A percentile compares a stretch with the other conserved stretches of the same genome.
phyloP scores from a whole-genome alignment of 2,888 invertebrate species.

The Fragum whitleyi region DNA sequence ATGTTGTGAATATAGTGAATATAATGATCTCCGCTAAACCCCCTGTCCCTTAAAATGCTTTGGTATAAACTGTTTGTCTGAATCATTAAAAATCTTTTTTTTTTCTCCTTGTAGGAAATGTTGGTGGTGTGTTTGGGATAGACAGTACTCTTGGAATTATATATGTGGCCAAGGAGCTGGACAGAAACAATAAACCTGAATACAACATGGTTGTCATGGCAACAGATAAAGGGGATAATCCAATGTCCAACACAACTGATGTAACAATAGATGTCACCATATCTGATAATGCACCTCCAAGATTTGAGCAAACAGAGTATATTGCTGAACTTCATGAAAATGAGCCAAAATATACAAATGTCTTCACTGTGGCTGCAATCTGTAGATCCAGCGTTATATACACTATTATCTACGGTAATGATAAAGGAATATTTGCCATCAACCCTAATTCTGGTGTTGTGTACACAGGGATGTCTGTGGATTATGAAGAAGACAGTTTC shows the following conservation, averaged over 20 bases:
- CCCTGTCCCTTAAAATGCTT: too few relatives aligned
- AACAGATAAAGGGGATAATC: constrained; percentile 92
- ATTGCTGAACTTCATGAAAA: constrained; percentile 80
- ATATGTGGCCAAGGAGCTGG: constrained; percentile 86
- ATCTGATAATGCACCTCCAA: constrained; percentile 97
- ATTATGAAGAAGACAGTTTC: constrained; percentile 91
- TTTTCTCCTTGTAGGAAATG: constrained; percentile 88
- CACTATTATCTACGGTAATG: constrained; percentile 93
- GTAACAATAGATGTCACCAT: constrained; percentile 95
- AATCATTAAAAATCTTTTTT: too few relatives aligned
- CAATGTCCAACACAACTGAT: constrained; percentile 91
- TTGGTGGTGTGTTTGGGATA: constrained; percentile 93
- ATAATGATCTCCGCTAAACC: too few relatives aligned
- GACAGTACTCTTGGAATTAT: constrained; percentile 91
- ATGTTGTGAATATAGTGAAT: too few relatives aligned
- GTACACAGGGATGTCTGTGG: constrained; percentile 89
- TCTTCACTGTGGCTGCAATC: constrained; percentile 74
- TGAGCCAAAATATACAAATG: constrained; percentile 71
- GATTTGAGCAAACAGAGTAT: constrained; percentile 87
- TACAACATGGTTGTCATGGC: constrained; percentile 95
- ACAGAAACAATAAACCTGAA: constrained; percentile 85
- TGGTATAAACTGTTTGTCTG: too few relatives aligned
- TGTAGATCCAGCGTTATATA: constrained; percentile 85
- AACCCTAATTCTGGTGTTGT: constrained; percentile 93
- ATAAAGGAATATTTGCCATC: constrained; percentile 91